Evolutionary conservation across 1,140 invertebrate species (phyloP), one percentile per base, ranked within the genome.

Genomic region (Megalopta genalis): DNA sequence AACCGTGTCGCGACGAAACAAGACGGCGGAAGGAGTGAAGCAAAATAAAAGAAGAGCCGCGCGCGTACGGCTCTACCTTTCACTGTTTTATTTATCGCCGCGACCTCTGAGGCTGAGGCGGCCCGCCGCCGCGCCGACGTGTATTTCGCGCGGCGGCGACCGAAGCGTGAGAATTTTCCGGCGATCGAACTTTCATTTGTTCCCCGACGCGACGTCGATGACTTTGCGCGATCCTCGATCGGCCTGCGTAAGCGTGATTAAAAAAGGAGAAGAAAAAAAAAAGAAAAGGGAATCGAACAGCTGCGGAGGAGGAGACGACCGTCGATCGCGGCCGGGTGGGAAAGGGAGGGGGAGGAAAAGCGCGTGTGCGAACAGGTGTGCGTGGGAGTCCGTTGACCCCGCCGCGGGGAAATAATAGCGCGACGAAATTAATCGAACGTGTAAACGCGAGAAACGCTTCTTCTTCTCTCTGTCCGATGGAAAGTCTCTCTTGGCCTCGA

Each of bases 181-280:
- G 67, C 73, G 46, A 27, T n/a, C 42, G 64, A 67, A 75, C 63
- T 67, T 75, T 75, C 73, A 67, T 75, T 75, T 75, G 73, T 75
- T 67, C 73, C n/a, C 9, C 54, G 21, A 3, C n/a, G 25, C 46
- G 25, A 32, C 32, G 18, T 7, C 16, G 46, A n/a, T n/a, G 54
- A n/a, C 54, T 57, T 18, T 54, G 68, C n/a, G 37, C 27, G 37
- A 10, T 37, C 18, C 21, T 16, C 9, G 42, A 46, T 46, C 42
- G 42, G n/a, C 5, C 12, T 23, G 23, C 25, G 8, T 12, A n/a
- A 57, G 32, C 6, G 14, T 18, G 27, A 21, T 16, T 12, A 16
- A 18, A 52, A 14, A 52, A 14, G 4, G 14, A 52, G 14, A 52
- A 8, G 7, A 46, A 46, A 18, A 16, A 18, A 21, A 14, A 52